Evolutionary conservation across 1,140 invertebrate species (phyloP).

Genomic region (Atta cephalotes): DNA sequence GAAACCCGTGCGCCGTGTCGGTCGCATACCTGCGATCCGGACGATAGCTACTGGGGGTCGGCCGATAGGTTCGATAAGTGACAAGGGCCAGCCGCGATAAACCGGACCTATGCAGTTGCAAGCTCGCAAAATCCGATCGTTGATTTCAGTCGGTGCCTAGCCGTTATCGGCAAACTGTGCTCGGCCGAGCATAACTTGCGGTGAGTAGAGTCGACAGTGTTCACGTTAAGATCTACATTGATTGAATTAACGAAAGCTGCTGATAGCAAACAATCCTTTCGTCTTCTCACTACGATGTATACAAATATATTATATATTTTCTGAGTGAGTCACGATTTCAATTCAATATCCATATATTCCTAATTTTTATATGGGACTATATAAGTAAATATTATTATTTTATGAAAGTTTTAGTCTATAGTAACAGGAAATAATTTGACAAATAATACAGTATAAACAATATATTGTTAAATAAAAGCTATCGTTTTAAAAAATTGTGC

Average conservation of each 20-base stretch:
- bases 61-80: constrained; percentile 47
- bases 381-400: too few relatives aligned
- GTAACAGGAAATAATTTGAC: background rate
- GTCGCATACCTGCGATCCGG: constrained; percentile 53
- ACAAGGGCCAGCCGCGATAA: constrained; percentile 48
- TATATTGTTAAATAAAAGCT: background rate
- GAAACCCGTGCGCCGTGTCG: constrained; percentile 46
- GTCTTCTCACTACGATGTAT: background rate
- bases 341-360: background rate
- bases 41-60: constrained; percentile 47
- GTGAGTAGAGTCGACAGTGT: background rate
- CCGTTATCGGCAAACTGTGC: constrained; percentile 42
- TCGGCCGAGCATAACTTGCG: constrained; percentile 42
- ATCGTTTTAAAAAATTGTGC: background rate
- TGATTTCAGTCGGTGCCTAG: constrained; percentile 36
- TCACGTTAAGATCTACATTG: constrained; percentile 31
- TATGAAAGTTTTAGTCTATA: background rate
- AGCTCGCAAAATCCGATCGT: constrained; percentile 53
- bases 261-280: background rate
- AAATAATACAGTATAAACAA: background rate
- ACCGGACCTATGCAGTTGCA: constrained; percentile 32
- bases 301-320: background rate
- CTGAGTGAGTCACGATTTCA: background rate
- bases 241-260: constrained; percentile 38
- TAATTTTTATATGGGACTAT: too few relatives aligned